Percentiles rank a stretch among this genome's conserved stretches.
Evolutionary conservation across 2,113 vertebrate genomes (phyloP).

Genomic region (Phycodurus eques): DNA sequence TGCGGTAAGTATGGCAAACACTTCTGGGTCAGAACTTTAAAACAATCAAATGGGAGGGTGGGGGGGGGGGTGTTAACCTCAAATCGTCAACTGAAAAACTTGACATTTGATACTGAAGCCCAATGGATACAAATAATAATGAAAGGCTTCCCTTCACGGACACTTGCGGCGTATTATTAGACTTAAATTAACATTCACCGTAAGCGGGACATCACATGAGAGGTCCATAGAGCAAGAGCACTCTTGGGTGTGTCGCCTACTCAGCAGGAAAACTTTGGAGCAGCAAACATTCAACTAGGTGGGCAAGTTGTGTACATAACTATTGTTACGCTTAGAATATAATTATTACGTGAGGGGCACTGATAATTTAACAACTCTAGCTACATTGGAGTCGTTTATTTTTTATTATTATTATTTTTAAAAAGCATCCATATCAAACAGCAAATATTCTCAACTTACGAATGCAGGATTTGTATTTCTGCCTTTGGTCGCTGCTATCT

Average conservation of each 20-base stretch:
- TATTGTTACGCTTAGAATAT: neutral
- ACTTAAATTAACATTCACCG: neutral
- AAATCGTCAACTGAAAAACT: neutral
- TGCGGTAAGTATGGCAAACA: too few species aligned
- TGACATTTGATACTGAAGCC: neutral
- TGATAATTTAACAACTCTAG: neutral
- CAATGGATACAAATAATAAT: too few species aligned
- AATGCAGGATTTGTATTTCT: constrained; percentile 12
- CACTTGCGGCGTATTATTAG: neutral
- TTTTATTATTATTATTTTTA: too few species aligned
- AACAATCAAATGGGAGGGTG: too few species aligned
- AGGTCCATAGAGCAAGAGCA: constrained; percentile 13
- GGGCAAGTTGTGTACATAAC: neutral
- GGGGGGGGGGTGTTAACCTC: neutral
- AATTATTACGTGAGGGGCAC: neutral
- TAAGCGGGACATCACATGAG: constrained; percentile 5
- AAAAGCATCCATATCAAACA: too few species aligned
- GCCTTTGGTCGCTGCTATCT: constrained; percentile 44
- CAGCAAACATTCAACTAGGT: neutral
- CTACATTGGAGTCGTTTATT: neutral
- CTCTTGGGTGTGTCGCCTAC: constrained; percentile 51
- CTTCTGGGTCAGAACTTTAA: too few species aligned
- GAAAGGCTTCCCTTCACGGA: neutral
- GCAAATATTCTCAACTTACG: constrained; percentile 39
- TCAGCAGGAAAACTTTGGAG: constrained; percentile 21